phyloP scores from a whole-genome alignment of 2,113 vertebrate genomes.

The Jaculus jaculus region DNA sequence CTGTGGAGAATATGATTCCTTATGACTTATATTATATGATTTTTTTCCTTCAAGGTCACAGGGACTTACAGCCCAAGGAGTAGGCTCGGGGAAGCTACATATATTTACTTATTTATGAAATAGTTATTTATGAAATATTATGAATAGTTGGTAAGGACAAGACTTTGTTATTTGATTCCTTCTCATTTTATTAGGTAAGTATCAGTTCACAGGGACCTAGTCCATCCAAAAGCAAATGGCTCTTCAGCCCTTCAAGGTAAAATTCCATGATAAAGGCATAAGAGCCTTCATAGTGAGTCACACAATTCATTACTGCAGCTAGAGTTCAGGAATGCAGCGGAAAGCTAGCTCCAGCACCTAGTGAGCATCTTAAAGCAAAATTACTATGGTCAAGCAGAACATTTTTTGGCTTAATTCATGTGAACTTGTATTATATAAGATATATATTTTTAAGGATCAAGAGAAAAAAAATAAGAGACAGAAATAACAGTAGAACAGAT shows the following conservation, averaged over 20 bases:
- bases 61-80: constrained; percentile 29
- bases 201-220: constrained; percentile 60
- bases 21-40: not conserved
- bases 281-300: not conserved
- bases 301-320: constrained; percentile 41
- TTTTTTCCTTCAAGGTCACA: not conserved
- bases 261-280: not conserved
- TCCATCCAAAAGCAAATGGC: constrained; percentile 38
- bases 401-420: not conserved
- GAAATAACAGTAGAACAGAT: not conserved
- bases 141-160: not conserved
- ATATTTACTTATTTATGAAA: constrained; percentile 37
- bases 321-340: constrained; percentile 49
- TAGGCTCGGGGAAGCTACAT: not conserved
- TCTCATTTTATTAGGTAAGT: constrained; percentile 50
- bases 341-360: constrained; percentile 33
- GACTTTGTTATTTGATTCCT: not conserved
- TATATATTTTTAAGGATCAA: not conserved
- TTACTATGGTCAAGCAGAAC: constrained; percentile 61
- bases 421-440: constrained; percentile 10
- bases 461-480: not conserved
- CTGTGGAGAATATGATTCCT: not conserved
- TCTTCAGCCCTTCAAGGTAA: constrained; percentile 35
- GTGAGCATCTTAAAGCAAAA: constrained; percentile 15
- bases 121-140: constrained; percentile 43